Conservation (phyloP, 2,888 invertebrate species). For the Agrilus cyanescens region DNA sequence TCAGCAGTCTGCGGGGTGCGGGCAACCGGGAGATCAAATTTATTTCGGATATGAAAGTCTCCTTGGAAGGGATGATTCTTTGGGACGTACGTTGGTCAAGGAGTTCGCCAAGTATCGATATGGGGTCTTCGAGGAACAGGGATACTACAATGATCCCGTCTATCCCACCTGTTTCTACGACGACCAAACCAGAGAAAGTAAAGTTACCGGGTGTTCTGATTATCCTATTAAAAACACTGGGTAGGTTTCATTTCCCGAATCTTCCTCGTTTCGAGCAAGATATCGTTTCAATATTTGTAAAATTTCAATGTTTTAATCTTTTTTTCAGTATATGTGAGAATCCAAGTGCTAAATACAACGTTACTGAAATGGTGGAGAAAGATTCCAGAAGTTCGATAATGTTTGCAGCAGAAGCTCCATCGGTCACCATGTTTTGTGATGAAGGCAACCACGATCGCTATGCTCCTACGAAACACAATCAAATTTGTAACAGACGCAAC, state of each 20-base stretch:
- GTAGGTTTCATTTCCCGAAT: conserved; percentile 26
- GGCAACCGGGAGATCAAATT: conserved; percentile 46
- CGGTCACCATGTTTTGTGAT: conserved; percentile 49
- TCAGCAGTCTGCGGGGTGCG: conserved; percentile 49
- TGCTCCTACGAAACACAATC: conserved; percentile 55
- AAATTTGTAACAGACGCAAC: conserved; percentile 46
- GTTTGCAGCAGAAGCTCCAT: conserved; percentile 40
- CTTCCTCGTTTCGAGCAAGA: conserved; percentile 1
- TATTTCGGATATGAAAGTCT: conserved; percentile 38
- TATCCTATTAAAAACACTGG: conserved; percentile 37
- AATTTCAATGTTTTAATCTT: not conserved
- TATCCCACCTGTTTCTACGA: conserved; percentile 45
- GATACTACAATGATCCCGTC: conserved; percentile 43
- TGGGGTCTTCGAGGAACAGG: conserved; percentile 56
- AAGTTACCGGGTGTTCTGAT: conserved; percentile 43
- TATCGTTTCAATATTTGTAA: not conserved
- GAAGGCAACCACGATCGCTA: conserved; percentile 46
- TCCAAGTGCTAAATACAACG: conserved; percentile 26
- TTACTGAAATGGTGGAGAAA: conserved; percentile 34
- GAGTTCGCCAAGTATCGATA: conserved; percentile 57
- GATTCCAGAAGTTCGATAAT: conserved; percentile 41
- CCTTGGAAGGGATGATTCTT: conserved; percentile 24
- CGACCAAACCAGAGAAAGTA: conserved; percentile 29
- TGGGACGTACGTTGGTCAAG: conserved; percentile 41
- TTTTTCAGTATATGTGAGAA: conserved; percentile 26